Evolutionary conservation across 35 echinoderm and acorn worm genomes (phyloP), one percentile per base, ranked within the genome.

Genomic region (Ophiothrix spiculata): DNA sequence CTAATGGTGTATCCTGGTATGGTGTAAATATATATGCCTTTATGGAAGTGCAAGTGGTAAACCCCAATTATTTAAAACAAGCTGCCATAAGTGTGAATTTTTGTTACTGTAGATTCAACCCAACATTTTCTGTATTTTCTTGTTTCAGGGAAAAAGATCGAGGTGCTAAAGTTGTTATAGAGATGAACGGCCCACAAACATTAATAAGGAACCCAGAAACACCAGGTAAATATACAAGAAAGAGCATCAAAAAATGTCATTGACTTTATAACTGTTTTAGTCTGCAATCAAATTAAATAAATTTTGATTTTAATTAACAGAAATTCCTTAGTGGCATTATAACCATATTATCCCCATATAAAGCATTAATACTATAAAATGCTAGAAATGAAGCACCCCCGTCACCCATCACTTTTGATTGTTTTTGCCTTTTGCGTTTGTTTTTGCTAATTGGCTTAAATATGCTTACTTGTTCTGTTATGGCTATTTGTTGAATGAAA

Each of bases 91-190:
- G 14, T 21, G 41, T 29, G 28, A 35, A 32, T 33, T 10, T 19
- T 35, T 83, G 64, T 29, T 29, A 74, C 23, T 74, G n/a, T 6
- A 21, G 2, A 6, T 15, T 25, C 33, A 28, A 3, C 11, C 33
- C 33, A 8, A 32, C 64, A 21, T 64, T 81, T 76, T 32, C n/a
- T n/a, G n/a, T n/a, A 56, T 56, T 37, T 80, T 4, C 49, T 45
- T 60, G 16, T 86, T 39, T 33, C 79, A 92, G 90, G 60, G 90
- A 92, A 87, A 92, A 92, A 39, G 90, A 92, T 1, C 80, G 90
- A 80, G 90, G 90, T 31, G 90, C 90, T 38, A 92, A 92, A 87
- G 79, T 80, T 80, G 78, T 87, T 32, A 64, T 92, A 56, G 64
- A 74, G 41, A 92, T 92, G 90, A 39, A 79, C 0, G 90, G 90